A percentile compares a stretch with the other conserved stretches of the same genome.
Evolutionary conservation across 1,140 invertebrate genomes (phyloP).

Genomic region (Stegodyphus dumicola): DNA sequence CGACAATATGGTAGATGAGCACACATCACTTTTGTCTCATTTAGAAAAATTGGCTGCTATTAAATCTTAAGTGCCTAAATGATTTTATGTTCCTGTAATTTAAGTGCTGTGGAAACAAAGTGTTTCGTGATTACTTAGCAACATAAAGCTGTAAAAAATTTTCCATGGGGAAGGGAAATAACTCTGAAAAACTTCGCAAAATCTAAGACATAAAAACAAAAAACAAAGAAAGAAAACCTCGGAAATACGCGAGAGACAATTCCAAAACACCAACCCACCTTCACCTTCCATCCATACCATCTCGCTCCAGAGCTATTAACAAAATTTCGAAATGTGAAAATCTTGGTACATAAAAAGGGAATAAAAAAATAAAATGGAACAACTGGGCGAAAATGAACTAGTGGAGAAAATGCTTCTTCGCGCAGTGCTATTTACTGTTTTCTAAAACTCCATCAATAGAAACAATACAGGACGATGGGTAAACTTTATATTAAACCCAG

Average conservation of each 20-base stretch:
- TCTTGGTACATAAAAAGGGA: neutral
- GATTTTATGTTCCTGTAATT: neutral
- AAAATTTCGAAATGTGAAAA: constrained; percentile 35
- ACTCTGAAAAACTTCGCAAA: neutral
- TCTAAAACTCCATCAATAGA: constrained; percentile 47
- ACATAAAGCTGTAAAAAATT: neutral
- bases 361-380: constrained; percentile 29
- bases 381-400: constrained; percentile 37
- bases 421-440: constrained; percentile 10
- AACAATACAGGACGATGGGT: constrained; percentile 28
- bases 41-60: neutral
- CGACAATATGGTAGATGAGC: neutral
- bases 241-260: neutral
- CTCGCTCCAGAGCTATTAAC: constrained; percentile 34
- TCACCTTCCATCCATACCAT: neutral
- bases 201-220: neutral
- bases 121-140: neutral
- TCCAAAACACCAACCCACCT: neutral
- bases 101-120: neutral
- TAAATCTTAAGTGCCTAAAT: neutral
- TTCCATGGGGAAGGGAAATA: neutral
- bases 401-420: constrained; percentile 1
- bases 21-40: neutral
- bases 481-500: constrained; percentile 50
- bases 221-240: neutral